A percentile compares a stretch with the other conserved stretches of the same genome.
Conservation (phyloP, 2,113 vertebrate genomes). For the Athene cunicularia region DNA sequence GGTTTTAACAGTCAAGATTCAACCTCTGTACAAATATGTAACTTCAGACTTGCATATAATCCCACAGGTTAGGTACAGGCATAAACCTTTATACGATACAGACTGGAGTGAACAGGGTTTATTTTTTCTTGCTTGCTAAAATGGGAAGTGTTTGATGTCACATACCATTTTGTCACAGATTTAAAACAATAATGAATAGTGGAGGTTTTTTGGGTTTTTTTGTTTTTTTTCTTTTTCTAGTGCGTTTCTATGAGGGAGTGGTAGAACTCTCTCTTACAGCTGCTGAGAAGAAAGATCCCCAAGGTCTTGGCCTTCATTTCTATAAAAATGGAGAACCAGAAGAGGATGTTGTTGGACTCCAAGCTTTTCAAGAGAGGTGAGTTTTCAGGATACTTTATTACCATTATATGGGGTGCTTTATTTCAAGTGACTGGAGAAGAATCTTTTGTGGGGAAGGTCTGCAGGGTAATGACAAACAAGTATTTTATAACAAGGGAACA, state of each 20-base stretch:
- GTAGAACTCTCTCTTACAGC: constrained; percentile 93
- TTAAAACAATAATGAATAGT: background rate
- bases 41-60: background rate
- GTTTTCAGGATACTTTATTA: background rate
- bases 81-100: background rate
- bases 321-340: constrained; percentile 98
- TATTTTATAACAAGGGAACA: background rate
- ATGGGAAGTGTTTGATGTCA: background rate
- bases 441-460: background rate
- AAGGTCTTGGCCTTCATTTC: constrained; percentile 94
- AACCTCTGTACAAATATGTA: background rate
- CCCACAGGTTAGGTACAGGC: background rate
- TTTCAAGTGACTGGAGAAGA: background rate
- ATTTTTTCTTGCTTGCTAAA: background rate
- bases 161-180: background rate
- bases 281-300: constrained; percentile 94
- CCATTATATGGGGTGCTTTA: background rate
- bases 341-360: constrained; percentile 88
- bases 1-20: background rate
- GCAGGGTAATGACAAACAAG: background rate
- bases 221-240: constrained; percentile 57
- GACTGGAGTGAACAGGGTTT: background rate
- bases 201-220: background rate
- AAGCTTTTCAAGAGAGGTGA: constrained; percentile 93
- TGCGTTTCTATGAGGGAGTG: constrained; percentile 96